Conservation (phyloP, 2,888 invertebrate species). For the Caenorhabditis auriculariae region DNA sequence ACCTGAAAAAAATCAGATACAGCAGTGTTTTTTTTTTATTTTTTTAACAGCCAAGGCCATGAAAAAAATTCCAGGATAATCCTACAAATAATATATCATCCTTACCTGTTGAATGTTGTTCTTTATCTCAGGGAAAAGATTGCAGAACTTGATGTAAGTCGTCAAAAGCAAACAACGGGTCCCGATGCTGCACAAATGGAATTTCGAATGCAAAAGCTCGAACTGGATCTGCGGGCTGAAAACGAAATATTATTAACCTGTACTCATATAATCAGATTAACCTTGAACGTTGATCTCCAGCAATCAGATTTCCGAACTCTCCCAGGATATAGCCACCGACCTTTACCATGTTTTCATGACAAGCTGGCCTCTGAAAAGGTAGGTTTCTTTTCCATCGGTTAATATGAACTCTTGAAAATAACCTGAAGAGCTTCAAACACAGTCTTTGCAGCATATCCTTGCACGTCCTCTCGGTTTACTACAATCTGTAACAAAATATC, state of each 20-base stretch:
- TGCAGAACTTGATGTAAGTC: constrained; percentile 98
- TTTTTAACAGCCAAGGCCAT: background rate
- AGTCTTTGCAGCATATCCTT: constrained; percentile 98
- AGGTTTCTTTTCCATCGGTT: no score
- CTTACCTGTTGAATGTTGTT: constrained; percentile 87
- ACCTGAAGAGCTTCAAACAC: constrained; percentile 78
- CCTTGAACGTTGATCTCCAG: constrained; percentile 90
- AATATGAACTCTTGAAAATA: background rate
- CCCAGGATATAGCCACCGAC: constrained; percentile 98
- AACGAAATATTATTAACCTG: constrained; percentile 7
- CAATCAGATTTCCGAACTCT: constrained; percentile 98
- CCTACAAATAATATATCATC: background rate
- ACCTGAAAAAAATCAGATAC: background rate
- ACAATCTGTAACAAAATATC: constrained; percentile 77
- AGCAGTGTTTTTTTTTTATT: background rate
- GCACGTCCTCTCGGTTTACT: constrained; percentile 97
- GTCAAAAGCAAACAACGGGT: constrained; percentile 93
- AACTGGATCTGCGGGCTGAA: constrained; percentile 91
- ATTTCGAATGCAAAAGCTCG: constrained; percentile 95
- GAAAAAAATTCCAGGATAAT: background rate
- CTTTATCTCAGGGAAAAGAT: constrained; percentile 97
- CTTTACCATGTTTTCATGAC: constrained; percentile 99
- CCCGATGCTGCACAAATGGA: constrained; percentile 94
- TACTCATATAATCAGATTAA: constrained; percentile 27
- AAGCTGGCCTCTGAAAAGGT: constrained; percentile 98